A percentile compares a stretch with the other conserved stretches of the same genome.
Evolutionary conservation across 2,113 vertebrate genomes (phyloP).

Genomic region (Brienomyrus brachyistius): DNA sequence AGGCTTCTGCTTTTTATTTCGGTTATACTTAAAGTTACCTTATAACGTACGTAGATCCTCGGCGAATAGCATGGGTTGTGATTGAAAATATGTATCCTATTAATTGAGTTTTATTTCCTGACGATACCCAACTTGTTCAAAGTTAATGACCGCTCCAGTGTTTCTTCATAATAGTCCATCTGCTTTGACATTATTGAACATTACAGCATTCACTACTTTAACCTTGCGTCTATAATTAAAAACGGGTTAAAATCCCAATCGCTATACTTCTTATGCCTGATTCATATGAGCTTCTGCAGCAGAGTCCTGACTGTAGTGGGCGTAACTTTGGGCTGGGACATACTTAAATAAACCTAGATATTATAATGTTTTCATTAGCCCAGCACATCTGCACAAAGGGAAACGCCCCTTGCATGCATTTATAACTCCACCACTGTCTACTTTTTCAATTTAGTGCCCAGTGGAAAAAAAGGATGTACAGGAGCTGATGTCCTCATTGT

Average conservation of each 20-base stretch:
- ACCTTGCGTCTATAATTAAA: slow-evolving; percentile 1
- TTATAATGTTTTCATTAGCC: not conserved
- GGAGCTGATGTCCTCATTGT: not conserved
- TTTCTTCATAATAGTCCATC: not conserved
- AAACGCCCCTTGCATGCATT: not conserved
- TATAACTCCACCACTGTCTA: not conserved
- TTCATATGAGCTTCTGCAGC: not conserved
- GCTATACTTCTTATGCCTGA: not conserved
- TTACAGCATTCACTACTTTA: not conserved
- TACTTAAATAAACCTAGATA: not conserved
- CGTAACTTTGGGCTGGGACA: not conserved
- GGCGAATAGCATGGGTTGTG: not conserved
- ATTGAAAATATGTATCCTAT: slow-evolving; percentile 2
- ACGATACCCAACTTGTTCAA: slow-evolving; percentile 6
- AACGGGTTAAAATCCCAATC: not conserved
- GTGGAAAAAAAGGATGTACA: not conserved
- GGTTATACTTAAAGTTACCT: not conserved
- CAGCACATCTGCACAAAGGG: not conserved
- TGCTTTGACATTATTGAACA: slow-evolving; percentile 2
- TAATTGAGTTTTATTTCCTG: not conserved
- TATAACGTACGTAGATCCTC: slow-evolving; percentile 11
- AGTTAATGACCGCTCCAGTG: not conserved
- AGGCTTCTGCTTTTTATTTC: not conserved
- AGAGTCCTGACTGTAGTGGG: not conserved
- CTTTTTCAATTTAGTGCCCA: not conserved